Evolutionary conservation across 2,113 vertebrate species (phyloP).

Genomic region (Sterrhoptilus dennistouni): DNA sequence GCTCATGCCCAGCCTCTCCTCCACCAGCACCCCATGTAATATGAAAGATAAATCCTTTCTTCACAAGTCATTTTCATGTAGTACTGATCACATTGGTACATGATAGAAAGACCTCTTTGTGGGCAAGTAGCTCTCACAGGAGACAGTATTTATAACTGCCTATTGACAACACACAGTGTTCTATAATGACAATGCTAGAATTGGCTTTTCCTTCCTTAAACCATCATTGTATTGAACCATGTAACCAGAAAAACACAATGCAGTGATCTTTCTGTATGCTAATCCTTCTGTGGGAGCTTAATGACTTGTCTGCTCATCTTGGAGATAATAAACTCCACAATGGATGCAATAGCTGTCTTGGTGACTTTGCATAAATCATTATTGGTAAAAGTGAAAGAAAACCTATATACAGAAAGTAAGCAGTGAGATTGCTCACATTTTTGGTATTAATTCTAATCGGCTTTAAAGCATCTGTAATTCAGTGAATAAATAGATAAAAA

Average conservation of each 20-base stretch:
- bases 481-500: constrained; percentile 39
- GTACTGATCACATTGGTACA: neutral
- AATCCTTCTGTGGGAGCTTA: constrained; percentile 72
- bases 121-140: constrained; percentile 41
- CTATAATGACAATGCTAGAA: constrained; percentile 67
- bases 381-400: constrained; percentile 75
- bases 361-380: constrained; percentile 78
- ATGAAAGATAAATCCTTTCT: constrained; percentile 16
- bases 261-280: constrained; percentile 70
- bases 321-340: constrained; percentile 77
- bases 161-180: constrained; percentile 47
- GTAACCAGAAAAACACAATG: constrained; percentile 78
- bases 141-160: constrained; percentile 63
- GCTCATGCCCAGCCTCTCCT: neutral
- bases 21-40: neutral
- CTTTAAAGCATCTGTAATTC: constrained; percentile 25
- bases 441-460: constrained; percentile 54
- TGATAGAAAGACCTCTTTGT: constrained; percentile 30
- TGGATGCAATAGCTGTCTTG: constrained; percentile 69
- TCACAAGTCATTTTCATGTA: constrained; percentile 25
- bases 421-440: constrained; percentile 32
- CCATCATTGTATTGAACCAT: constrained; percentile 73
- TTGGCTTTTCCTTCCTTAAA: constrained; percentile 75
- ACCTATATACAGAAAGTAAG: constrained; percentile 58
- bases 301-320: constrained; percentile 76